phyloP scores from a whole-genome alignment of 2,888 invertebrate species.

The Polyommatus icarus region DNA sequence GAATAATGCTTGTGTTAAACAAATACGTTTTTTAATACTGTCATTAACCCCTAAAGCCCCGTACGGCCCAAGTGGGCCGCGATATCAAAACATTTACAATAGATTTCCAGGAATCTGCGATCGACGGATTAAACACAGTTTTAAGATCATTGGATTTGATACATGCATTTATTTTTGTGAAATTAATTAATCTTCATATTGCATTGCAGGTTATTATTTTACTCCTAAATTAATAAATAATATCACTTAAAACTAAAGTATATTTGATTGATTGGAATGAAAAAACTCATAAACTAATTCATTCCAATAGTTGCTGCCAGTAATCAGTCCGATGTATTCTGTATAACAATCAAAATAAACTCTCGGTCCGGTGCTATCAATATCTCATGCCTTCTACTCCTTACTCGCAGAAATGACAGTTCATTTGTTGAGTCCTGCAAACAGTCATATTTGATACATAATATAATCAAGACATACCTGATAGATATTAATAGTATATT shows the following conservation, averaged over 20 bases:
- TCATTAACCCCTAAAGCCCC: too few relatives aligned
- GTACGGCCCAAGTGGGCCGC: too few relatives aligned
- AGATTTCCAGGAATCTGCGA: too few relatives aligned
- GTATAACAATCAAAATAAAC: slow-evolving; percentile 95
- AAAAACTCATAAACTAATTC: slow-evolving; percentile 36
- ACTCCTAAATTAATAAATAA: neutral
- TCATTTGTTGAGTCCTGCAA: slow-evolving; percentile 96
- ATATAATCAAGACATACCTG: neutral
- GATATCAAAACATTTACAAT: too few relatives aligned
- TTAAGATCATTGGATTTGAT: neutral
- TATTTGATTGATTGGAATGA: neutral
- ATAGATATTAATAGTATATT: neutral
- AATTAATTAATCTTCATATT: neutral
- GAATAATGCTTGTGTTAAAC: neutral
- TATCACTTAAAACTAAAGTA: slow-evolving; percentile 1
- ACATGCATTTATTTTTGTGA: neutral
- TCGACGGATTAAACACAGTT: too few relatives aligned
- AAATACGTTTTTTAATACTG: neutral
- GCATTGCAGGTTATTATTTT: neutral
- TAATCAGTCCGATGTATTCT: slow-evolving; percentile 84
- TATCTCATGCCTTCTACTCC: slow-evolving; percentile 98
- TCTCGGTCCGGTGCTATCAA: slow-evolving; percentile 98
- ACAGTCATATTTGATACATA: slow-evolving; percentile 21
- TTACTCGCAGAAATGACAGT: slow-evolving; percentile 94
- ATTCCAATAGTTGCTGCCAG: neutral